These are phyloP conservation scores for Ephialtes manifestator DNA, from an alignment of 2,888 invertebrate species.

Conservation along the genomic window DNA sequence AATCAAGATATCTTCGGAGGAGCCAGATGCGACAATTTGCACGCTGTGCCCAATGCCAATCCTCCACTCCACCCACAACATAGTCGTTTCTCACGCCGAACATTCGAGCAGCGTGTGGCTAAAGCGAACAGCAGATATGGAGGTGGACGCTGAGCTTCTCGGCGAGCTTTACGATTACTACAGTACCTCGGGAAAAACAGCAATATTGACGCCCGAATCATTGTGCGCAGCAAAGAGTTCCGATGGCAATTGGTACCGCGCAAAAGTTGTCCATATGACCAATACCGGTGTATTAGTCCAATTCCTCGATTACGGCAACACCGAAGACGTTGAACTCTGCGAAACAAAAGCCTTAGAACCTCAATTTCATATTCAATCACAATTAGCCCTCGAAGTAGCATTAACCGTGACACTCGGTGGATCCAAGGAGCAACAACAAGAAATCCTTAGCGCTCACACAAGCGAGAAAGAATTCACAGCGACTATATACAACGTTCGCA, in stretches of 20 bases:
- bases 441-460: constrained; percentile 75
- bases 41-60: constrained; percentile 89
- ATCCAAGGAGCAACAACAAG: constrained; percentile 85
- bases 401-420: constrained; percentile 81
- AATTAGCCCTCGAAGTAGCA: constrained; percentile 80
- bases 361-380: constrained; percentile 79
- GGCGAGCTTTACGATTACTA: constrained; percentile 89
- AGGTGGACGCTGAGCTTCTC: constrained; percentile 86
- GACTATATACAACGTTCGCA: constrained; percentile 87
- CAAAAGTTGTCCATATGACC: constrained; percentile 86
- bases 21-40: constrained; percentile 86
- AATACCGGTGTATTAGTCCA: constrained; percentile 87
- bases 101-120: constrained; percentile 89
- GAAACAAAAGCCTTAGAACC: constrained; percentile 85
- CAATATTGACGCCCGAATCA: constrained; percentile 84
- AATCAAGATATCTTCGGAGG: constrained; percentile 73
- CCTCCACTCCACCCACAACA: constrained; percentile 88
- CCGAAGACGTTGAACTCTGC: constrained; percentile 87
- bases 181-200: constrained; percentile 86
- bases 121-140: constrained; percentile 87
- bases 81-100: constrained; percentile 88
- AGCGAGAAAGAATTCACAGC: constrained; percentile 87
- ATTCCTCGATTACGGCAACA: constrained; percentile 91
- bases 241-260: constrained; percentile 92
- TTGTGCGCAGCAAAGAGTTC: constrained; percentile 89